Percentiles rank a stretch among this genome's conserved stretches.
These are phyloP conservation scores for Lochmaea crataegi DNA, from an alignment of 2,888 invertebrate genomes.

Conservation along the genomic window DNA sequence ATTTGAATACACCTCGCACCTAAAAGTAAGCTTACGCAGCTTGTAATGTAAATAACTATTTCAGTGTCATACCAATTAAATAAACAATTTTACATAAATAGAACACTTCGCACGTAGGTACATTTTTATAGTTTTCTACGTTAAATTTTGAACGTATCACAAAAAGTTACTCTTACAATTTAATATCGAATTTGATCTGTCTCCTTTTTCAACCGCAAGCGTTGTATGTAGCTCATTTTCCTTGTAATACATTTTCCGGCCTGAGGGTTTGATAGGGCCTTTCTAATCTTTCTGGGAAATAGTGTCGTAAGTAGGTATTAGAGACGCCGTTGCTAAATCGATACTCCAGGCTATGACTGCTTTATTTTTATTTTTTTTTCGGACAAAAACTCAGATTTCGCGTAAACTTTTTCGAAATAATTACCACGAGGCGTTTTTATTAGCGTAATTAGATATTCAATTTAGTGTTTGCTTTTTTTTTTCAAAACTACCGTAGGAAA, in stretches of 20 bases:
- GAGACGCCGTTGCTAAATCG: slow-evolving; percentile 24
- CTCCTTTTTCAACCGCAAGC: slow-evolving; percentile 11
- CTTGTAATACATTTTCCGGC: slow-evolving; percentile 25
- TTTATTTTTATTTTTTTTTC: slow-evolving; percentile 14
- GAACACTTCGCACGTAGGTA: too few species aligned
- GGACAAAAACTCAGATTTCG: slow-evolving; percentile 4
- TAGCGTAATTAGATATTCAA: too few species aligned
- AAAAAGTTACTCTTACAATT: neutral
- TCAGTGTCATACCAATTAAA: too few species aligned
- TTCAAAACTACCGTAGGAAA: too few species aligned
- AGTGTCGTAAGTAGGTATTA: slow-evolving; percentile 34
- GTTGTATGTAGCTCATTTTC: slow-evolving; percentile 28
- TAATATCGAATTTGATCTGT: slow-evolving; percentile 18
- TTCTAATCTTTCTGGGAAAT: slow-evolving; percentile 32
- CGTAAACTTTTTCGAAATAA: neutral
- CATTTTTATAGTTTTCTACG: too few species aligned
- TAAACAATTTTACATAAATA: too few species aligned
- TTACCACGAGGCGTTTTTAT: neutral
- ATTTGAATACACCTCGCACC: too few species aligned
- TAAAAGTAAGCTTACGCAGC: too few species aligned
- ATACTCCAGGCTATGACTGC: slow-evolving; percentile 18
- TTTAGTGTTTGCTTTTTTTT: too few species aligned
- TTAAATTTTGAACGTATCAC: too few species aligned
- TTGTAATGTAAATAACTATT: too few species aligned
- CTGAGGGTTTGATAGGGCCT: slow-evolving; percentile 23